These are phyloP conservation scores for Colletes gigas DNA, from an alignment of 1,140 invertebrate species.

Conservation along the genomic window DNA sequence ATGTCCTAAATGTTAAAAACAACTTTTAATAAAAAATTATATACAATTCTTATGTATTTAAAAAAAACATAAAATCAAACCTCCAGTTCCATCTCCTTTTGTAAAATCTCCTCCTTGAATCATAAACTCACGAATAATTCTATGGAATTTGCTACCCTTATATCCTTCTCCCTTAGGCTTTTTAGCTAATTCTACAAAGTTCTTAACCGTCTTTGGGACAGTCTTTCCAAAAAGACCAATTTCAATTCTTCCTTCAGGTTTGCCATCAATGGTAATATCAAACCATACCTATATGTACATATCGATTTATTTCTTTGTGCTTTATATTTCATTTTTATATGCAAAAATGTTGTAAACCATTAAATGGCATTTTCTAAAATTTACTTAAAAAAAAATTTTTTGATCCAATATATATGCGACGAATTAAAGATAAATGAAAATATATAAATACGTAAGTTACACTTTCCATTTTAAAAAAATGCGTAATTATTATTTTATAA, in stretches of 20 bases:
- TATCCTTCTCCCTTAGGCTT: constrained; percentile 91
- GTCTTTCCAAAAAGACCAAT: constrained; percentile 98
- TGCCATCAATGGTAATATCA: constrained; percentile 93
- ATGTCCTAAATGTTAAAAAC: constrained; percentile 83
- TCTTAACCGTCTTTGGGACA: constrained; percentile 96
- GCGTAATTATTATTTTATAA: background rate
- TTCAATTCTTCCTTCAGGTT: constrained; percentile 89
- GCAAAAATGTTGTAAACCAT: too few species aligned
- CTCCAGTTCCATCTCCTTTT: constrained; percentile 95
- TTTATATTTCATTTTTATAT: too few species aligned
- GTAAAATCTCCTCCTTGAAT: constrained; percentile 97
- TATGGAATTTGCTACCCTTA: constrained; percentile 95
- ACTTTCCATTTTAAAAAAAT: constrained; percentile 6
- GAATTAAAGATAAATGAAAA: background rate
- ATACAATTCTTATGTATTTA: too few species aligned
- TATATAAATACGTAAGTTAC: background rate
- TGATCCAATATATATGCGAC: background rate
- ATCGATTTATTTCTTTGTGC: background rate
- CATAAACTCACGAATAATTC: constrained; percentile 97
- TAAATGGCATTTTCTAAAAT: background rate
- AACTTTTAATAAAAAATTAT: constrained; percentile 8
- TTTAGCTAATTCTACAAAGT: constrained; percentile 93
- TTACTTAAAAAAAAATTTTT: too few species aligned
- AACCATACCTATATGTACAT: constrained; percentile 91
- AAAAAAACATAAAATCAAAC: too few species aligned